phyloP scores from a whole-genome alignment of 64 coral and sea anemone genomes.

The Montipora efflorescens region DNA sequence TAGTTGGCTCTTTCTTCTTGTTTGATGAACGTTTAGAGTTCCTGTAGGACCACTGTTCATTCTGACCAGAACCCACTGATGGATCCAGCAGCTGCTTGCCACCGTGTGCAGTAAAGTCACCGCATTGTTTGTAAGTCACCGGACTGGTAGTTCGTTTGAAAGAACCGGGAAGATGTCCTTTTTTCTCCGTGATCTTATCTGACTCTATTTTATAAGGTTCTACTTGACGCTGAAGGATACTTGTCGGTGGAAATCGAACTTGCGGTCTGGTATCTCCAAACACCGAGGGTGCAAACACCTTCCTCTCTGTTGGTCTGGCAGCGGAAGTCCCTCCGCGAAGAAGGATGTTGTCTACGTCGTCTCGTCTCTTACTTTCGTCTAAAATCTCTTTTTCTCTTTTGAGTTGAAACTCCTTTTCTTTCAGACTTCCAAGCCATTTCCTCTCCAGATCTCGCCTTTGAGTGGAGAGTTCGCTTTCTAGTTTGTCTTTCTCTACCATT shows the following conservation, averaged over 20 bases:
- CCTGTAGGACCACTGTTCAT: neutral
- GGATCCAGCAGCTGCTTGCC: neutral
- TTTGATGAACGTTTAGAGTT: slow-evolving; percentile 29
- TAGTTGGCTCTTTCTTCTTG: slow-evolving; percentile 28
- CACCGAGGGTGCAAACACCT: neutral
- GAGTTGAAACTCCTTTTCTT: slow-evolving; percentile 75
- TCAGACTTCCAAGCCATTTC: slow-evolving; percentile 84
- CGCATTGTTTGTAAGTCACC: neutral
- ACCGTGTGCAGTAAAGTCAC: neutral
- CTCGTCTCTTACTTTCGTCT: slow-evolving; percentile 36
- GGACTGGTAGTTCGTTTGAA: neutral
- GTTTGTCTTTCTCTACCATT: slow-evolving; percentile 76
- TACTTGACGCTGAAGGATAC: neutral
- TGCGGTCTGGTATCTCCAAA: neutral
- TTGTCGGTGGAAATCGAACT: slow-evolving; percentile 5
- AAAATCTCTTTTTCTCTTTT: slow-evolving; percentile 67
- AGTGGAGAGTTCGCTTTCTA: slow-evolving; percentile 73
- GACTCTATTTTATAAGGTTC: neutral
- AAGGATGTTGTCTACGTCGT: slow-evolving; percentile 59
- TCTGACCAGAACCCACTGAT: neutral
- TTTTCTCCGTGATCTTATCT: neutral
- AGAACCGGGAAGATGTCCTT: neutral
- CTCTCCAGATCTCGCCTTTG: slow-evolving; percentile 86
- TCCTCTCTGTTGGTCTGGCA: neutral
- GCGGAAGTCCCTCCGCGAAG: neutral